A percentile compares a stretch with the other conserved stretches of the same genome.
Conservation (phyloP, 1,140 invertebrate genomes). For the Lepidurus couesii region DNA sequence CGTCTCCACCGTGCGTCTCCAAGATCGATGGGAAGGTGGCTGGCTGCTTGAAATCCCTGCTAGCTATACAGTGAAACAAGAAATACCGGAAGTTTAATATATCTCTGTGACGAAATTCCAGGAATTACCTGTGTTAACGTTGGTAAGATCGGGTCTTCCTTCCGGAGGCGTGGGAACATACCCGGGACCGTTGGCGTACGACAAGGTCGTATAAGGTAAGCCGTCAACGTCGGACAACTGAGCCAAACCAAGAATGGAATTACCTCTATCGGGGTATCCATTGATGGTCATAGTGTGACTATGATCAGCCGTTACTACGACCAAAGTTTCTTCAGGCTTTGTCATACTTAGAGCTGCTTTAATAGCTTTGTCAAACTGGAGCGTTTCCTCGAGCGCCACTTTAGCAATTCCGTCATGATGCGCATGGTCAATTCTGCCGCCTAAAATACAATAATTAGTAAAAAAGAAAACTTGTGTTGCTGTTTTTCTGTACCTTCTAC, state of each 20-base stretch:
- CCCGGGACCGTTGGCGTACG: slow-evolving; percentile 74
- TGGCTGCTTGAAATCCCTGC: slow-evolving; percentile 42
- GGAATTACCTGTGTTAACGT: slow-evolving; percentile 44
- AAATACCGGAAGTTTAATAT: neutral
- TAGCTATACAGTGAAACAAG: slow-evolving; percentile 26
- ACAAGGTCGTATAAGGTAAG: slow-evolving; percentile 69
- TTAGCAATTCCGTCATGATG: slow-evolving; percentile 58
- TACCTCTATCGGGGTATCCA: slow-evolving; percentile 41
- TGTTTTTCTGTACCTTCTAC: slow-evolving; percentile 65
- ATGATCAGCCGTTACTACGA: slow-evolving; percentile 45
- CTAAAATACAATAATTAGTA: slow-evolving; percentile 44
- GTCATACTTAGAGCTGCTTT: slow-evolving; percentile 38
- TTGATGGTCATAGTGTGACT: slow-evolving; percentile 41
- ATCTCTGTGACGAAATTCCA: no score
- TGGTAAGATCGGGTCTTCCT: slow-evolving; percentile 43
- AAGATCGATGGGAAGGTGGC: slow-evolving; percentile 49
- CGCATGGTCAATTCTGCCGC: slow-evolving; percentile 75
- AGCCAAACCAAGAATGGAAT: slow-evolving; percentile 48
- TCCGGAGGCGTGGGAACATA: slow-evolving; percentile 45
- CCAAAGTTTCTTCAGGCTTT: slow-evolving; percentile 42
- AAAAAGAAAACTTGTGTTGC: neutral
- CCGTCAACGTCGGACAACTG: slow-evolving; percentile 62
- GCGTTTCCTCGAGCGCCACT: slow-evolving; percentile 40
- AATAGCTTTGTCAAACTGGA: slow-evolving; percentile 41
- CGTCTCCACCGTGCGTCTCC: slow-evolving; percentile 64